A percentile compares a stretch with the other conserved stretches of the same genome.
Conservation (phyloP, 2,888 invertebrate species). For the Lithophane semibrunnea region DNA sequence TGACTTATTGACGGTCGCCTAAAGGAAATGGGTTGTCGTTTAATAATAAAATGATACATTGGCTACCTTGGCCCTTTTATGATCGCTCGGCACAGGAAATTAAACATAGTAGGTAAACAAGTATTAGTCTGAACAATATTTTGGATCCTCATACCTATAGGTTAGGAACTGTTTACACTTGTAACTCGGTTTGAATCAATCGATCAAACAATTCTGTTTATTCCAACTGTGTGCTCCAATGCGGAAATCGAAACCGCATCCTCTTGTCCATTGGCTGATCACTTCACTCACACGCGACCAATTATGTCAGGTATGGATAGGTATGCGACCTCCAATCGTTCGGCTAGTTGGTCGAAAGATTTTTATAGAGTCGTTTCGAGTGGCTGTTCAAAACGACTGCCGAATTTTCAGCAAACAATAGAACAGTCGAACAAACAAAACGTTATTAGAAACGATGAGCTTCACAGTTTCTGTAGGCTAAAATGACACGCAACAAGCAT, state of each 20-base stretch:
- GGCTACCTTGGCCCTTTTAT: conserved; percentile 2
- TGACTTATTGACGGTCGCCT: not conserved
- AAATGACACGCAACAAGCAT: not conserved
- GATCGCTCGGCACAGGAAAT: not conserved
- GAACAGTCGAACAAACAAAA: not conserved
- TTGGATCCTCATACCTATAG: too few species aligned
- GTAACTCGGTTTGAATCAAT: not conserved
- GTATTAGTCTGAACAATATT: too few species aligned
- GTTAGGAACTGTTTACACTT: too few species aligned
- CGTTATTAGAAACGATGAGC: not conserved
- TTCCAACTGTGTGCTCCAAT: not conserved
- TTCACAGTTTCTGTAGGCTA: not conserved
- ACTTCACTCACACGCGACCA: not conserved
- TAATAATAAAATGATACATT: conserved; percentile 31
- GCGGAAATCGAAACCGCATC: conserved; percentile 16
- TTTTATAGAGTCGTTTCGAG: not conserved
- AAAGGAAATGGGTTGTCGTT: conserved; percentile 23
- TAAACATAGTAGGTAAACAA: not conserved
- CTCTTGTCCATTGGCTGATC: not conserved
- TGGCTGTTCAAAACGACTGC: conserved; percentile 2
- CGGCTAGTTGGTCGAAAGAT: not conserved
- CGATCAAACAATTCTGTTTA: not conserved
- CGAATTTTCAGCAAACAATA: conserved; percentile 1
- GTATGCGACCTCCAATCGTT: not conserved
- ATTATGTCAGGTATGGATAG: not conserved